A percentile compares a stretch with the other conserved stretches of the same genome.
These are phyloP conservation scores for Acanthosepion pharaonis DNA, from an alignment of 2,888 invertebrate genomes.

Conservation along the genomic window DNA sequence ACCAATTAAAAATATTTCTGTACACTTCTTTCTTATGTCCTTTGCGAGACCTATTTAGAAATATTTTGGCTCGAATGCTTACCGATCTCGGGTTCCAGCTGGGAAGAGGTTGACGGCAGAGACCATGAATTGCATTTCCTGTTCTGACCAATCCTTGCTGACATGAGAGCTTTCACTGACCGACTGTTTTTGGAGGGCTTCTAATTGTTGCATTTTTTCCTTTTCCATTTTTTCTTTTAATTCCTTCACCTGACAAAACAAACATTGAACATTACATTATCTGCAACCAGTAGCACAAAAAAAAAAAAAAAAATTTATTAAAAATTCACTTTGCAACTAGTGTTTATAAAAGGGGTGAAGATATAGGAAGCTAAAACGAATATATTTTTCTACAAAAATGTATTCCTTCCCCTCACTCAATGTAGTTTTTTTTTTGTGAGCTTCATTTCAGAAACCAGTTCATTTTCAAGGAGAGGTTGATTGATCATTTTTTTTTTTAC, in stretches of 20 bases:
- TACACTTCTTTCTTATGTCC: too few relatives aligned
- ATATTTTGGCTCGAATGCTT: slow-evolving; percentile 41
- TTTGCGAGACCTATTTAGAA: too few relatives aligned
- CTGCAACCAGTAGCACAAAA: neutral
- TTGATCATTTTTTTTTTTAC: too few relatives aligned
- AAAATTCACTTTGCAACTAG: too few relatives aligned
- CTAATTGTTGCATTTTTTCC: slow-evolving; percentile 78
- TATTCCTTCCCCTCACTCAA: too few relatives aligned
- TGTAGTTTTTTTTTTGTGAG: too few relatives aligned
- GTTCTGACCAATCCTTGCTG: slow-evolving; percentile 84
- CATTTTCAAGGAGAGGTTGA: too few relatives aligned
- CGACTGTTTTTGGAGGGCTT: slow-evolving; percentile 61
- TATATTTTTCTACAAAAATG: too few relatives aligned
- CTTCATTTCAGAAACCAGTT: too few relatives aligned
- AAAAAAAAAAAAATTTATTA: neutral
- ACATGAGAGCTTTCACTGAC: slow-evolving; percentile 56
- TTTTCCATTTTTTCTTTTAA: slow-evolving; percentile 85
- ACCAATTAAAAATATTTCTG: too few relatives aligned
- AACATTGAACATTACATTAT: neutral
- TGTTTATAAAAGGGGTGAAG: too few relatives aligned
- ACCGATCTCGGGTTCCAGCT: slow-evolving; percentile 93
- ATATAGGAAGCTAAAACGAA: too few relatives aligned
- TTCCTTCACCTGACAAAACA: slow-evolving; percentile 61
- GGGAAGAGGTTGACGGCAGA: slow-evolving; percentile 98
- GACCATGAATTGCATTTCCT: slow-evolving; percentile 90